Evolutionary conservation across 2,888 invertebrate genomes (phyloP), one percentile per base, ranked within the genome.

Genomic region (Pedicia rivosa): DNA sequence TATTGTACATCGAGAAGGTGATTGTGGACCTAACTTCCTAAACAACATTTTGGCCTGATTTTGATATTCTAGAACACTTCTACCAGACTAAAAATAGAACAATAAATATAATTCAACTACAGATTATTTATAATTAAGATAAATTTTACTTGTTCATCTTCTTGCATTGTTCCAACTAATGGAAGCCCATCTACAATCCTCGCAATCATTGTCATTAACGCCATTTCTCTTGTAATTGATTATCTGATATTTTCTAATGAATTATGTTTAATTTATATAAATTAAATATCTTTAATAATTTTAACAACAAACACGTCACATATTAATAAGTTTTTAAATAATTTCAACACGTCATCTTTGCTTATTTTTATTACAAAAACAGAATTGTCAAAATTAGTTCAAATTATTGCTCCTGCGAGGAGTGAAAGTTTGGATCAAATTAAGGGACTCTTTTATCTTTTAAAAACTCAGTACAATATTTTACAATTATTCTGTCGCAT

Each of bases 41-140:
- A 98, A 97, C 51, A 98, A 69, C 79, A 94, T 82, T 70, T 98
- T 98, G 25, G 98, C 98, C 67, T 98, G 97, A 63, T 92, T 95
- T 63, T 97, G 97, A 63, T 95, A 98, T 59, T 98, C 97, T 63
- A 94, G 67, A 56, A 95, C 77, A 65, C 78, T 90, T 61, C 84
- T 78, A 40, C 94, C 95, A 46, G 81, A 78, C 94, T 95, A 66
- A 50, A 64, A 67, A 58, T 52, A 45, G 34, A 30, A 36, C 7
- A 34, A 4, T 24, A 24, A 19, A 31, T 8, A 32, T 22, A 19
- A 12, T 28, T 25, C 24, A 17, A 36, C 12, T 29, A 36, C n/a
- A 31, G 6, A 12, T 19, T 9, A 19, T 26, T 8, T 9, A 16
- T 15, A 36, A 29, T 14, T 26, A 36, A 2, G 31, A 34, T 25